Evolutionary conservation across 1,140 invertebrate species (phyloP), one percentile per base, ranked within the genome.

Genomic region (Diprion similis): DNA sequence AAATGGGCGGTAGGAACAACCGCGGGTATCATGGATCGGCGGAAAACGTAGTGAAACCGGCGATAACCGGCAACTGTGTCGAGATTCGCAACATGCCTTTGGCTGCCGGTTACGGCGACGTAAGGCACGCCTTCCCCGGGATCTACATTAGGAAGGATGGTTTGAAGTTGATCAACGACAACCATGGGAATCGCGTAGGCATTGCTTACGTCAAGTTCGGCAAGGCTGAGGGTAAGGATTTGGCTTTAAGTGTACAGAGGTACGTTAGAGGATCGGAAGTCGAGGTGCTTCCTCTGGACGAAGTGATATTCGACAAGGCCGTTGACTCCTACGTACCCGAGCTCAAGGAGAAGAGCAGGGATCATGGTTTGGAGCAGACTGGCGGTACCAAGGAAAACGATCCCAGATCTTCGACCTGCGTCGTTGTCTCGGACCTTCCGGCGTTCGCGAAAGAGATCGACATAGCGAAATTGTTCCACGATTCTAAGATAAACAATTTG

Each of bases 131-230:
- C 75, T 97, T 98, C 82, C 89, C 91, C 8, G 92, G 92, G 10
- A 90, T 94, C 70, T 92, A 92, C 79, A 95, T 98, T 59, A 91
- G 93, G 10, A 93, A 93, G 75, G 93, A 94, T 80, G 95, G 95
- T 6, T 91, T 98, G 46, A 97, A 97, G 85, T 89, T 98, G 77
- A 92, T 96, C 10, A 95, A 93, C 80, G 94, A 97, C 78, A 91
- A 92, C 13, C 90, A 92, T 76, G 96, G 96, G 0, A 91, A 92
- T 45, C 90, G 94, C 10, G 94, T 92, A 0, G 96, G 96, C 1
- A 92, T 93, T 24, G 95, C 93, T 10, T 96, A 92, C 80, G 91
- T 98, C 1, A 91, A 92, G 78, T 97, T 98, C 82, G 89, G 89
- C 8, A 91, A 92, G 73, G 82, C 87, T 0, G 91, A 91, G 18